These are phyloP conservation scores for Ardeotis arabs DNA, from an alignment of 2,113 vertebrate species.

Conservation along the genomic window DNA sequence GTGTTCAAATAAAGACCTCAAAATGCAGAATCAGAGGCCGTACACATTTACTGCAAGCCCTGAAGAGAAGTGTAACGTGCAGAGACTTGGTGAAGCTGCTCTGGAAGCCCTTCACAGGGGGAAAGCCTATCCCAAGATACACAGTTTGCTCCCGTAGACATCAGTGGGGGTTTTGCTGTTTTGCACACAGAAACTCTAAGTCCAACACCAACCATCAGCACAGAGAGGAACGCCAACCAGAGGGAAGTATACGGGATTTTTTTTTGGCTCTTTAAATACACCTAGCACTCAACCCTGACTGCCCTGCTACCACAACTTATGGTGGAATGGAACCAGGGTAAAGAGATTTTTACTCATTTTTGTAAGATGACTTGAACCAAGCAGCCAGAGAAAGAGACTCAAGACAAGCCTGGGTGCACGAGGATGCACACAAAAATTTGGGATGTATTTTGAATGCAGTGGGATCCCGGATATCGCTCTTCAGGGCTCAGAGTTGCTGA, in stretches of 20 bases:
- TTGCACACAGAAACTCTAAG: not conserved
- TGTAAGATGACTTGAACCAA: not conserved
- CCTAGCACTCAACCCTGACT: not conserved
- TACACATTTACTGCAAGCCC: not conserved
- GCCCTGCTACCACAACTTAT: not conserved
- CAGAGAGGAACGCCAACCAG: not conserved
- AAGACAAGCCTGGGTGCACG: not conserved
- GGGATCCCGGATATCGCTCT: not conserved
- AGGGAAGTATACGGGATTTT: not conserved
- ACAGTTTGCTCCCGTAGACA: not conserved
- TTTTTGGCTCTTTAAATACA: not conserved
- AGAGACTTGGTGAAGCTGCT: not conserved
- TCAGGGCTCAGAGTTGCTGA: not conserved
- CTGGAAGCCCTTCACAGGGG: not conserved
- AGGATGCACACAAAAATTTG: not conserved
- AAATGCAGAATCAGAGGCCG: not conserved
- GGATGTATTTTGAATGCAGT: rapidly evolving
- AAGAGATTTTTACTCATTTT: not conserved
- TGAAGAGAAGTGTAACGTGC: not conserved
- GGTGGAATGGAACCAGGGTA: no score
- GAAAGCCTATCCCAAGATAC: not conserved
- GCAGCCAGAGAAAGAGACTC: not conserved
- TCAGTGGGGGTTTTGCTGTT: not conserved
- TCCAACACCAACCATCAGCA: not conserved
- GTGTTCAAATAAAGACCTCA: not conserved